Percentiles rank a stretch among this genome's conserved stretches.
Conservation (phyloP, 2,888 invertebrate species). For the Sarcophaga caerulescens region DNA sequence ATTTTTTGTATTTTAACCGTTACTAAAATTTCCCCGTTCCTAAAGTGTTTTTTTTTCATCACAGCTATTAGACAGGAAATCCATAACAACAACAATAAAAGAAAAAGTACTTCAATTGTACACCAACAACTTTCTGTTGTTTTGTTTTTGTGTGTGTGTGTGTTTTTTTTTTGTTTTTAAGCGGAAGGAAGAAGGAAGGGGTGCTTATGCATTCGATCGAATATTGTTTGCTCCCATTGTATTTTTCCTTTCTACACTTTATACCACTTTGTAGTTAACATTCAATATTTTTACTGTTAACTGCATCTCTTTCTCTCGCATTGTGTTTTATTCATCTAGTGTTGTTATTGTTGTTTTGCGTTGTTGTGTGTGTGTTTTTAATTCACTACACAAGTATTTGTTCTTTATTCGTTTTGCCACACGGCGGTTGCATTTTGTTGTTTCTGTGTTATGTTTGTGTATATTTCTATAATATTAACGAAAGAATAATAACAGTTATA, state of each 20-base stretch:
- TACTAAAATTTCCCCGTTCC: slow-evolving; percentile 24
- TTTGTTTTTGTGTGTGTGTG: background rate
- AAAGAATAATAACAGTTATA: slow-evolving; percentile 41
- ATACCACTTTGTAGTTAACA: slow-evolving; percentile 53
- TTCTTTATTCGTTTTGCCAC: slow-evolving; percentile 62
- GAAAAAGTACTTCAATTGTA: slow-evolving; percentile 61
- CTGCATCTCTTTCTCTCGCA: slow-evolving; percentile 63
- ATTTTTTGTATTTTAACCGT: slow-evolving; percentile 34
- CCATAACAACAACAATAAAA: slow-evolving; percentile 61
- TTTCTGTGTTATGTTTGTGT: slow-evolving; percentile 28
- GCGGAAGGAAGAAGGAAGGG: slow-evolving; percentile 70
- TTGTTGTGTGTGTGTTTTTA: slow-evolving; percentile 38
- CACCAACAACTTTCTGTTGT: slow-evolving; percentile 63
- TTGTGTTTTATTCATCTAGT: slow-evolving; percentile 34
- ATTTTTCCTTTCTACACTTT: slow-evolving; percentile 63
- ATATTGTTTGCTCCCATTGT: slow-evolving; percentile 62
- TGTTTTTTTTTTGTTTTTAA: background rate
- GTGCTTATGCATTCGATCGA: slow-evolving; percentile 67
- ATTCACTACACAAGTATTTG: slow-evolving; percentile 52
- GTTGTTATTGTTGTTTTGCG: slow-evolving; percentile 28
- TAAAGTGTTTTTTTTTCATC: slow-evolving; percentile 34
- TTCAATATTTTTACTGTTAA: slow-evolving; percentile 56
- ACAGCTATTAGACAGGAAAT: slow-evolving; percentile 69
- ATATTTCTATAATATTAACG: slow-evolving; percentile 30
- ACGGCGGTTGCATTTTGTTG: slow-evolving; percentile 59